A percentile compares a stretch with the other conserved stretches of the same genome.
phyloP scores from a whole-genome alignment of 2,797 vertebrate genomes.

The Rhyacichthys aspro region DNA sequence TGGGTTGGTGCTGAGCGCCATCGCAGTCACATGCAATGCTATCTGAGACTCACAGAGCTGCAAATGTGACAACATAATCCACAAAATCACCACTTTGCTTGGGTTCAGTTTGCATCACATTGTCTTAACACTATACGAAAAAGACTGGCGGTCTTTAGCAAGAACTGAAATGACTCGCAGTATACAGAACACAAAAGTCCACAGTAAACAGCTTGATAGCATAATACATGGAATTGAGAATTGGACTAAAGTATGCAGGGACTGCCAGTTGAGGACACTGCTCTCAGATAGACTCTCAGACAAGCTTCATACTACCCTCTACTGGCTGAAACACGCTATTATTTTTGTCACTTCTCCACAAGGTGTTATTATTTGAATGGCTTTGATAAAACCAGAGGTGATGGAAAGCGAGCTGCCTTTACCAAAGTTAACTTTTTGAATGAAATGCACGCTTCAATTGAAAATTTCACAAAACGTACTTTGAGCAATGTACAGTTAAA shows the following conservation, averaged over 20 bases:
- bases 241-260: slow-evolving; percentile 34
- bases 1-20: slow-evolving; percentile 39
- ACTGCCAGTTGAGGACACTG: slow-evolving; percentile 45
- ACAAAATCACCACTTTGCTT: slow-evolving; percentile 56
- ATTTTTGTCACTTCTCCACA: background rate
- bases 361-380: background rate
- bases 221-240: slow-evolving; percentile 34
- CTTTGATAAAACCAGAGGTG: background rate
- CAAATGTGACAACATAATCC: slow-evolving; percentile 50
- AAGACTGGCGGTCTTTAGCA: slow-evolving; percentile 10
- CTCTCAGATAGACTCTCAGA: slow-evolving; percentile 14
- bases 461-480: too few species aligned
- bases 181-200: slow-evolving; percentile 29
- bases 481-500: too few species aligned
- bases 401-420: too few species aligned
- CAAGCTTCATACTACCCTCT: slow-evolving; percentile 71
- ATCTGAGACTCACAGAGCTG: slow-evolving; percentile 28
- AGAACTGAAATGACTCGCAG: slow-evolving; percentile 32
- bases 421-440: too few species aligned
- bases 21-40: slow-evolving; percentile 26
- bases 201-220: slow-evolving; percentile 43
- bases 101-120: slow-evolving; percentile 32
- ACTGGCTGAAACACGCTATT: slow-evolving; percentile 37
- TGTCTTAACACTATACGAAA: slow-evolving; percentile 35
- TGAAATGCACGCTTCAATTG: too few species aligned